A percentile compares a stretch with the other conserved stretches of the same genome.
Evolutionary conservation across 2,888 invertebrate species (phyloP).

Genomic region (Microctonus brassicae): DNA sequence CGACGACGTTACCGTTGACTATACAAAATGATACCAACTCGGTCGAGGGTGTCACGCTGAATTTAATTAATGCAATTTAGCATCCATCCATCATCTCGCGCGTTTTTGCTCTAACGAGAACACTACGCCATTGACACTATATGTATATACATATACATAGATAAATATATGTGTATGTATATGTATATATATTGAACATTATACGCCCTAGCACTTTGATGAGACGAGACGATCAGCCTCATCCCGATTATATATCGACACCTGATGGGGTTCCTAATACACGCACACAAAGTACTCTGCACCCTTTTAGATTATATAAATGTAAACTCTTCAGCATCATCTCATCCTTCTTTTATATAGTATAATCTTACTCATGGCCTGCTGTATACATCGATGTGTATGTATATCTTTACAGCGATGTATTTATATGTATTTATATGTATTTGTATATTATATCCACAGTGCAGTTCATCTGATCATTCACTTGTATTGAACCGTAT

Average conservation of each 20-base stretch:
- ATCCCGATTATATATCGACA: conserved; percentile 65
- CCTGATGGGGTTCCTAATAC: conserved; percentile 48
- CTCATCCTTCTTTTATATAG: conserved; percentile 21
- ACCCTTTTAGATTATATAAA: neutral
- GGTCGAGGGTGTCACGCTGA: conserved; percentile 63
- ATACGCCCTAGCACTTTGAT: conserved; percentile 58
- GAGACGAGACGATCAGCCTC: conserved; percentile 55
- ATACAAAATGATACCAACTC: conserved; percentile 34
- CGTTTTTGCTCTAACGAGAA: conserved; percentile 68
- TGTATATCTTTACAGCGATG: neutral
- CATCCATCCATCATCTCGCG: conserved; percentile 68
- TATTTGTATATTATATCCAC: too few relatives aligned
- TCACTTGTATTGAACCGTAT: conserved; percentile 20
- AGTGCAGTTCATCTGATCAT: conserved; percentile 10
- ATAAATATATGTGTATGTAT: neutral
- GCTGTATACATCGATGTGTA: neutral
- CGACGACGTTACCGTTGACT: conserved; percentile 1
- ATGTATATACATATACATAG: neutral
- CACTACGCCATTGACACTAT: conserved; percentile 28
- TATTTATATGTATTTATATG: neutral
- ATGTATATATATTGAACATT: too few relatives aligned
- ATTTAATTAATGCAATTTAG: conserved; percentile 69
- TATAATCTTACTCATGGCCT: conserved; percentile 18
- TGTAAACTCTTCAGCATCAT: conserved; percentile 18
- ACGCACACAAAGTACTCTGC: neutral